phyloP scores from a whole-genome alignment of 2,113 vertebrate species.

The Mobula birostris region DNA sequence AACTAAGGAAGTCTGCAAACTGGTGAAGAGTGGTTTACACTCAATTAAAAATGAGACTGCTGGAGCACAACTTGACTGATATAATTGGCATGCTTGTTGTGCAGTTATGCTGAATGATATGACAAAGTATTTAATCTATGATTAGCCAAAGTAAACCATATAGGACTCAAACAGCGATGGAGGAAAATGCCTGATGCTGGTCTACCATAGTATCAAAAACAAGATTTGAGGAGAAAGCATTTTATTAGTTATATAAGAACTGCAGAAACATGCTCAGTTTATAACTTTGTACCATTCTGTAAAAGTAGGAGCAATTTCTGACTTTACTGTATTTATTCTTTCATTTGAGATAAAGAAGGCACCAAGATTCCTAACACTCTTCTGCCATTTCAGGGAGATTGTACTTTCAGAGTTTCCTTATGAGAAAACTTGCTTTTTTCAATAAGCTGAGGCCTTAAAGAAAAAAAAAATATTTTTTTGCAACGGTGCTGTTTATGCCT shows the following conservation, averaged over 20 bases:
- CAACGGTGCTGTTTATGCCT: not conserved
- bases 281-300: not conserved
- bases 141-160: conserved; percentile 33
- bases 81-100: not conserved
- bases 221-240: conserved; percentile 11
- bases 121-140: conserved; percentile 11
- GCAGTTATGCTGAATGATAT: not conserved
- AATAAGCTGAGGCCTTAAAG: not conserved
- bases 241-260: conserved; percentile 15
- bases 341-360: not conserved
- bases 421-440: not conserved
- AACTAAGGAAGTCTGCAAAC: too few species aligned
- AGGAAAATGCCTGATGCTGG: conserved; percentile 6
- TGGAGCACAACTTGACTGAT: not conserved
- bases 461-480: not conserved
- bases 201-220: conserved; percentile 12
- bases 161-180: conserved; percentile 16
- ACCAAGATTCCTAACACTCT: not conserved
- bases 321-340: not conserved
- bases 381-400: not conserved
- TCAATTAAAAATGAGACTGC: not conserved
- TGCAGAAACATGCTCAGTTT: not conserved
- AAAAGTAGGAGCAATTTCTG: not conserved
- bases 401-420: not conserved
- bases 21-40: not conserved